Conservation (phyloP, 2,797 vertebrate genomes). For the Xiphophorus birchmanni region DNA sequence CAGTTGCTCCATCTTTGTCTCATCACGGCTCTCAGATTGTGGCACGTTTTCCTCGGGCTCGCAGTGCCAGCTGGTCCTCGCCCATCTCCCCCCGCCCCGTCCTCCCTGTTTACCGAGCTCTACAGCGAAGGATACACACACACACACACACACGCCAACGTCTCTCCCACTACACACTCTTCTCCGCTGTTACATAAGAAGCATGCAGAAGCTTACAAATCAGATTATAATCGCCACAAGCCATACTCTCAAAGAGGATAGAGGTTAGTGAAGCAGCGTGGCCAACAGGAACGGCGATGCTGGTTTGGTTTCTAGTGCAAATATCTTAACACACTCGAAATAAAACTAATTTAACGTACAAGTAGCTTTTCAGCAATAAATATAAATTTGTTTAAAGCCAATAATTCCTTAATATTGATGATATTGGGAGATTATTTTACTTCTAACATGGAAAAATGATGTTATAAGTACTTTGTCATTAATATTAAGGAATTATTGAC, state of each 20-base stretch:
- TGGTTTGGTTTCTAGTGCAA: too few species aligned
- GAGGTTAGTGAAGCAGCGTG: conserved; percentile 67
- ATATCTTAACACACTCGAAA: too few species aligned
- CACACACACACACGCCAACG: conserved; percentile 1
- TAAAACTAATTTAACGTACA: too few species aligned
- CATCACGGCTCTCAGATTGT: conserved; percentile 36
- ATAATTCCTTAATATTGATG: too few species aligned
- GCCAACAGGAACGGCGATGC: background rate
- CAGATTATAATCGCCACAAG: conserved; percentile 69
- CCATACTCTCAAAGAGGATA: conserved; percentile 51
- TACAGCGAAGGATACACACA: conserved; percentile 38
- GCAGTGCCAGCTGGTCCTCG: conserved; percentile 63
- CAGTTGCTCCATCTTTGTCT: conserved; percentile 44
- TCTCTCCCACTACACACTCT: conserved; percentile 56
- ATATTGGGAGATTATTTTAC: too few species aligned
- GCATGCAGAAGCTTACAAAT: conserved; percentile 71
- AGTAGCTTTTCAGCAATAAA: too few species aligned
- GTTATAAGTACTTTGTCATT: too few species aligned
- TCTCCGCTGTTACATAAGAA: conserved; percentile 76
- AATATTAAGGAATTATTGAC: too few species aligned
- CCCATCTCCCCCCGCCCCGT: conserved; percentile 9
- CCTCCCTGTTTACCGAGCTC: conserved; percentile 5
- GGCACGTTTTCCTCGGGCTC: conserved; percentile 46
- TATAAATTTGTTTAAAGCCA: too few species aligned
- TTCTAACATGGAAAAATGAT: too few species aligned